Conservation (phyloP, 2,888 invertebrate species). For the Brenthis ino region DNA sequence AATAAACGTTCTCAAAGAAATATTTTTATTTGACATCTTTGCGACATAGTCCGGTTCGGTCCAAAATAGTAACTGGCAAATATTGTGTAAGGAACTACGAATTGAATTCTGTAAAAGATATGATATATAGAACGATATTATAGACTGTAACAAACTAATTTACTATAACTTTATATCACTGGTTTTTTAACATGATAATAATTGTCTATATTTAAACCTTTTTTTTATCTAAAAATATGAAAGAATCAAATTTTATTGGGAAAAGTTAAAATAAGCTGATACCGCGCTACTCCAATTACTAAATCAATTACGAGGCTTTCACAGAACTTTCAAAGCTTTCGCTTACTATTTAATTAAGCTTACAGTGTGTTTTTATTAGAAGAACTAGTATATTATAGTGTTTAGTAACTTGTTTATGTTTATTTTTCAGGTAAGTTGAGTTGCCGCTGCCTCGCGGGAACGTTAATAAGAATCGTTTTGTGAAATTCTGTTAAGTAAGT, state of each 20-base stretch:
- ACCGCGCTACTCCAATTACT: conserved; percentile 13
- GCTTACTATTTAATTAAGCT: conserved; percentile 15
- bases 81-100: no score
- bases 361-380: not conserved
- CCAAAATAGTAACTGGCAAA: no score
- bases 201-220: no score
- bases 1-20: conserved; percentile 4
- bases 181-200: no score
- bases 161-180: no score
- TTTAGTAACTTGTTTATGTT: conserved; percentile 14
- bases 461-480: not conserved
- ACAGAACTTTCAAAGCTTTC: conserved; percentile 11
- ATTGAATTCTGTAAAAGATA: no score
- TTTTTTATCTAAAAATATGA: not conserved
- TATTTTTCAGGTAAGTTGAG: conserved; percentile 36
- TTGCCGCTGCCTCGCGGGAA: not conserved
- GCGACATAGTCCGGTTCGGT: no score
- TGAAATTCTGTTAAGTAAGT: conserved; percentile 7
- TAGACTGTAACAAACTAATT: no score
- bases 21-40: not conserved
- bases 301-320: conserved; percentile 26
- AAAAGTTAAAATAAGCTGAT: conserved; percentile 9
- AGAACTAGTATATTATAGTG: not conserved
- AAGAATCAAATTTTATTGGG: conserved; percentile 7
- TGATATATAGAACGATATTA: no score